A percentile compares a stretch with the other conserved stretches of the same genome.
phyloP scores from a whole-genome alignment of 2,888 invertebrate genomes.

The Andrena bicolor region DNA sequence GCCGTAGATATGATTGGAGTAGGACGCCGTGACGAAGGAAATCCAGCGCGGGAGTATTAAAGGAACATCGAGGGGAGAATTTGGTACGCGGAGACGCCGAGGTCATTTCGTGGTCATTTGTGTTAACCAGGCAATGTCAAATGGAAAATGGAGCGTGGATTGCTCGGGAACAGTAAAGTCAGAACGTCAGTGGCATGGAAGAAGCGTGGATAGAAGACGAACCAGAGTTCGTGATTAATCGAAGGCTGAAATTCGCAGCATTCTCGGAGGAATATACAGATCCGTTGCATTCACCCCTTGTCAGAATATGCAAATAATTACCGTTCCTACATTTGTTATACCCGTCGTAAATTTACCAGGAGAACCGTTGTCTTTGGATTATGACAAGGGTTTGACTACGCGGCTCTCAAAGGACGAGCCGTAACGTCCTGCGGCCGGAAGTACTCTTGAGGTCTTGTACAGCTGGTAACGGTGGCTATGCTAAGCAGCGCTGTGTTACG shows the following conservation, averaged over 20 bases:
- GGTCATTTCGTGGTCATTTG: no score
- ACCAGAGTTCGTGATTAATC: not conserved
- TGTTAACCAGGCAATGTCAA: no score
- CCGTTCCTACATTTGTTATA: conserved; percentile 58
- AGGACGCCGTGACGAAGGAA: not conserved
- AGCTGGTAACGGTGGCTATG: conserved; percentile 34
- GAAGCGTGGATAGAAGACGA: not conserved
- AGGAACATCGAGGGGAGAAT: no score
- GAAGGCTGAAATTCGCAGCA: not conserved
- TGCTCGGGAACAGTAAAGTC: not conserved
- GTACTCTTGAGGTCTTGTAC: conserved; percentile 50
- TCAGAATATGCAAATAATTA: conserved; percentile 68
- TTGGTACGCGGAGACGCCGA: no score
- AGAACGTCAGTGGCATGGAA: not conserved
- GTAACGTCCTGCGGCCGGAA: conserved; percentile 58
- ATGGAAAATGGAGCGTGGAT: not conserved
- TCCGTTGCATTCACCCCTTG: conserved; percentile 29
- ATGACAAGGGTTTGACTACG: conserved; percentile 63
- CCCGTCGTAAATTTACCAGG: conserved; percentile 61
- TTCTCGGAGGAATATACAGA: not conserved
- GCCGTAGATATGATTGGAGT: not conserved
- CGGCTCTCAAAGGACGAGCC: conserved; percentile 65
- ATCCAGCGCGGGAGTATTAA: not conserved
- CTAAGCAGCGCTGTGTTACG: conserved; percentile 21
- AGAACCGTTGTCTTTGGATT: conserved; percentile 47